phyloP scores from a whole-genome alignment of 2,113 vertebrate species.

The Pelmatolapia mariae region DNA sequence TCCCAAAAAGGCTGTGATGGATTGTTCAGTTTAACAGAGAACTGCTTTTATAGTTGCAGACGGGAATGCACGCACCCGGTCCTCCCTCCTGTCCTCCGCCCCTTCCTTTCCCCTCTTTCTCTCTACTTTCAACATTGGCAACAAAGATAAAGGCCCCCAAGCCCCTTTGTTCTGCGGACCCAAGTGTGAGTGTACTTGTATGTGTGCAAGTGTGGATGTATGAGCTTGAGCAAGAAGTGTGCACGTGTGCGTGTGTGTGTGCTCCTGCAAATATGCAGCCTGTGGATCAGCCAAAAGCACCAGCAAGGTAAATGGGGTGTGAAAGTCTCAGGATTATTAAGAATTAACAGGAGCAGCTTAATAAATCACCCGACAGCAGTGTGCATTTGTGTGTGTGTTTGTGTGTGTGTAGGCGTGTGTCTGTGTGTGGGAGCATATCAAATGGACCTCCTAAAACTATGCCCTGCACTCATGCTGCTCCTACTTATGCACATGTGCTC shows the following conservation, averaged over 20 bases:
- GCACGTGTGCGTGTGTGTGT: background rate
- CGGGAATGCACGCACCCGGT: conserved; percentile 31
- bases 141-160: conserved; percentile 37
- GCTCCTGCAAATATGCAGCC: conserved; percentile 33
- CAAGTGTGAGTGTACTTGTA: background rate
- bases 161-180: conserved; percentile 28
- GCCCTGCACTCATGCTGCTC: conserved; percentile 28
- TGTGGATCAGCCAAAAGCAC: conserved; percentile 65
- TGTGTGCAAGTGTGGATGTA: background rate
- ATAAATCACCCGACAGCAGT: conserved; percentile 72
- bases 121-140: conserved; percentile 37
- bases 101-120: conserved; percentile 16
- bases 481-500: conserved; percentile 64
- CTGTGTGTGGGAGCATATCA: conserved; percentile 13
- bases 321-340: conserved; percentile 79
- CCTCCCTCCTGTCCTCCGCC: conserved; percentile 19
- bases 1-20: conserved; percentile 43
- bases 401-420: background rate
- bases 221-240: background rate
- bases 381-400: conserved; percentile 22
- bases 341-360: conserved; percentile 75
- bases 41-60: conserved; percentile 38
- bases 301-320: conserved; percentile 76
- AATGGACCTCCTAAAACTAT: conserved; percentile 50
- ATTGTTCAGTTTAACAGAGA: conserved; percentile 36